Base-by-base conservation (phyloP, 2,113 vertebrate genomes). In the Cercocebus atys region DNA sequence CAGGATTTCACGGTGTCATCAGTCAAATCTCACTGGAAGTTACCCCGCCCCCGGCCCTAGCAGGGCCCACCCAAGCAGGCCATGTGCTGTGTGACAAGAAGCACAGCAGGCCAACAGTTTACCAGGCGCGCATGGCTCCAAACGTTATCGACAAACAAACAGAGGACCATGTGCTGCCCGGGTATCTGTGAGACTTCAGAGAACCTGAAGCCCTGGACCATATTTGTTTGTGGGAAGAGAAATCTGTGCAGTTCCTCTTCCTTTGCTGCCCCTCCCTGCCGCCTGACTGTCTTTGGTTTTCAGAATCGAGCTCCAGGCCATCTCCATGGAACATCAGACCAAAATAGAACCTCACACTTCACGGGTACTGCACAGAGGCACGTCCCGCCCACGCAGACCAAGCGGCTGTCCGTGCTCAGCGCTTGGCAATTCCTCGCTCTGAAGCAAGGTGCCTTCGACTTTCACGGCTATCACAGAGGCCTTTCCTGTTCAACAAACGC, bases 401-500 rank as follows among this genome's bases (percentile, higher is more conserved):
- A 59, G 70, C 2, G 0, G 27, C n/a, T 45, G 50, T 20, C 84
- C 20, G 0, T 0, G 25, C 45, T 20, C 30, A 59, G 86, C 43
- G 32, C 92, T 79, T 45, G 94, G 66, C 50, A 50, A 7, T 18
- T 96, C 92, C 75, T 94, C 45, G 30, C 38, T 5, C 55, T 27
- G 88, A 84, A 64, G 70, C 75, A 82, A 95, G 73, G 75, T 23
- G 94, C 94, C 82, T 23, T 27, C 22, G 61, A 50, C 86, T 94
- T 97, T 64, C 79, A 85, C 1, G 68, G 90, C 59, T 84, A 85
- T 59, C 75, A 78, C 66, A 68, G 96, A 72, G 84, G 80, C 92
- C 88, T 93, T 97, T 97, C 98, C 98, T 96, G 93, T 76, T 68
- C 13, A 95, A 78, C 93, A 78, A 88, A 97, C 12, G 10, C 50